Evolutionary conservation across 2,797 vertebrate genomes (phyloP), one percentile per base, ranked within the genome.

Genomic region (Catamblyrhynchus diadema): DNA sequence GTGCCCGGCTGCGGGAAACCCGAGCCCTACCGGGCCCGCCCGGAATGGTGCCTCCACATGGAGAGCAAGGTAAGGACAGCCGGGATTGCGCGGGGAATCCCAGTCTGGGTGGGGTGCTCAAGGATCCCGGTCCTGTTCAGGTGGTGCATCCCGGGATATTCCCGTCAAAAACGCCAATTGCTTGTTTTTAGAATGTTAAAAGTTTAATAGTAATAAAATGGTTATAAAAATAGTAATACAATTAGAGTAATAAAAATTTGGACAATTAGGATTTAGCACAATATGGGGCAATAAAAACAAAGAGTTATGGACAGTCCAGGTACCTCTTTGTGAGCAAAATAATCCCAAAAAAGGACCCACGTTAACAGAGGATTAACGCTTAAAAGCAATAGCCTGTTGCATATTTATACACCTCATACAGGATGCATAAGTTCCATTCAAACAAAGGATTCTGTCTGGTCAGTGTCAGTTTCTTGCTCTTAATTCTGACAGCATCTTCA

Each of bases 21-120:
- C 2, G 0, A 0, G 3, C 74, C 6, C 0, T 27, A 54, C 37
- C 73, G 8, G 22, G 3, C 3, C 10, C 80, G 4, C 21, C 22
- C 60, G 0, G 72, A 81, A 2, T 86, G 88, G 92, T 96, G 96
- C 69, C 24, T 22, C 14, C 10, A 2, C 0, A 0, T 0, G 0
- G 5, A 45, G 0, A 2, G 8, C 67, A 96, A 96, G 94, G 96
- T 95, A 54, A 47, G 8, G 37, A 51, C 37, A 39, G 5, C 23
- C 3, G 8, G 32, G 28, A 62, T 5, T 3, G 33, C 1, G 8
- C 18, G 11, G 37, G 28, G 2, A 51, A 25, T 27, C 61, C 7
- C 18, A 27, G 28, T 8, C 42, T 30, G 1, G 2, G 14, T 2
- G 19, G 13, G 20, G 3, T 4, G 25, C 1, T 23, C 35, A 1